Percentiles rank a stretch among this genome's conserved stretches.
These are phyloP conservation scores for Taeniopygia guttata DNA, from an alignment of 2,797 vertebrate genomes.

Conservation along the genomic window DNA sequence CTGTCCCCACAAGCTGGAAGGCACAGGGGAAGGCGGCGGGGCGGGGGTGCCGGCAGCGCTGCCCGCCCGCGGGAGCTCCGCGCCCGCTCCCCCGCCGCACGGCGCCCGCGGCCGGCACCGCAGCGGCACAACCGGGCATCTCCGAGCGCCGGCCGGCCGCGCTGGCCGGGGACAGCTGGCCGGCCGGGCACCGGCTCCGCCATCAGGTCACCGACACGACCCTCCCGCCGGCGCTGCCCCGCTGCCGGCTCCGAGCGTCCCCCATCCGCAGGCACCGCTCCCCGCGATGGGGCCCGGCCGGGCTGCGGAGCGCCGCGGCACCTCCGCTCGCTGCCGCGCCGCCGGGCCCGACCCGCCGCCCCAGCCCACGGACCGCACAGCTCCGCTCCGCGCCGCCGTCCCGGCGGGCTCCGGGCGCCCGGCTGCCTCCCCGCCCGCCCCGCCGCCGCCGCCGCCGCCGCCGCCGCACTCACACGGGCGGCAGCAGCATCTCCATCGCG, in stretches of 20 bases:
- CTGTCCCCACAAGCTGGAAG: neutral
- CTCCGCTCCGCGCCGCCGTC: neutral
- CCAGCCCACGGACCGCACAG: neutral
- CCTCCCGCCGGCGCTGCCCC: neutral
- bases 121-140: neutral
- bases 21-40: neutral
- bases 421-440: neutral
- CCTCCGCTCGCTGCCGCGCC: neutral
- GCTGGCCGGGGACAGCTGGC: neutral
- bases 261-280: neutral
- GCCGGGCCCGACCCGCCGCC: neutral
- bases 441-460: neutral
- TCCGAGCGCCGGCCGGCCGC: neutral
- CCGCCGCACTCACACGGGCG: neutral
- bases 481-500: slow-evolving; percentile 65
- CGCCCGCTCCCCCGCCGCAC: neutral
- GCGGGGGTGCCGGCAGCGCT: neutral
- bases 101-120: neutral
- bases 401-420: neutral
- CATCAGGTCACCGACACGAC: neutral
- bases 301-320: neutral
- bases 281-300: neutral
- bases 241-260: neutral
- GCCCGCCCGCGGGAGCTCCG: neutral
- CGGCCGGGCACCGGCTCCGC: neutral